Percentiles rank a stretch among this genome's conserved stretches.
Conservation (phyloP, 1,140 invertebrate genomes). For the Spodoptera frugiperda region DNA sequence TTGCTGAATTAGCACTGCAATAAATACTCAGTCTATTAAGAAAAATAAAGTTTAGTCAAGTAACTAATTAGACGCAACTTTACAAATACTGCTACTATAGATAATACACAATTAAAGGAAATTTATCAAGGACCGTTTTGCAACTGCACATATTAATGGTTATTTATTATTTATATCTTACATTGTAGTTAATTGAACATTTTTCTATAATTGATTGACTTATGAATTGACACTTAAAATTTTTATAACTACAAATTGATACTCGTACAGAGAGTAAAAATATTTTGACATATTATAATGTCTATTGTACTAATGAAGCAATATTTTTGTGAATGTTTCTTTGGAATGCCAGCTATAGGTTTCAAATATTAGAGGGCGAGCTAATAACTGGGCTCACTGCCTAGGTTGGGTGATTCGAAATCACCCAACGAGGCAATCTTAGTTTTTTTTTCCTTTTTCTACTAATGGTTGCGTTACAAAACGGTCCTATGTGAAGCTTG, state of each 20-base stretch:
- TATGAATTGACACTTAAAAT: slow-evolving; percentile 1
- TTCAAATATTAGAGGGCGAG: too few relatives aligned
- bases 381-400: too few relatives aligned
- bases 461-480: neutral
- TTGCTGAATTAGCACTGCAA: neutral
- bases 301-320: too few relatives aligned
- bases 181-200: neutral
- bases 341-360: too few relatives aligned
- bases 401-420: too few relatives aligned
- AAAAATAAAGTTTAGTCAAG: neutral
- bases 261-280: too few relatives aligned
- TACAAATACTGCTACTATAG: slow-evolving; percentile 17
- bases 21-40: neutral
- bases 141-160: neutral
- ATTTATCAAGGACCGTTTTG: slow-evolving; percentile 10
- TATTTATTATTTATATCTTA: neutral
- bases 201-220: neutral
- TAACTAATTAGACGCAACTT: slow-evolving; percentile 6
- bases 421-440: too few relatives aligned
- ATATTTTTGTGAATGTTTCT: too few relatives aligned
- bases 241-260: too few relatives aligned
- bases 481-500: slow-evolving; percentile 40
- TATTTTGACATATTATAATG: too few relatives aligned
- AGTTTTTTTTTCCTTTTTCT: too few relatives aligned
- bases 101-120: slow-evolving; percentile 10